phyloP scores from a whole-genome alignment of 30 jellyfish, hydroid and myxozoan genomes.

The Turritopsis dohrnii region DNA sequence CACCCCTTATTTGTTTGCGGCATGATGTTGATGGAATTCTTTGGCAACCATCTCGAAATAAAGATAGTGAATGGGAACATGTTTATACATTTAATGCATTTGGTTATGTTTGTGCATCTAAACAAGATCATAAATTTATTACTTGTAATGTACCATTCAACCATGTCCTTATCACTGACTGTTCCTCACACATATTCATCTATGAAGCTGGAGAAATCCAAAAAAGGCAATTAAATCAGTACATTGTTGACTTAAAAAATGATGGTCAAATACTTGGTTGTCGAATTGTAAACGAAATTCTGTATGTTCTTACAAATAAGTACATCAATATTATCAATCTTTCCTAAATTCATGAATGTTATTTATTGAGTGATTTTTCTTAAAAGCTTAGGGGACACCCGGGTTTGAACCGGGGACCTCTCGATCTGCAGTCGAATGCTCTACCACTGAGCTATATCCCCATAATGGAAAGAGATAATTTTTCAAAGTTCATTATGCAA shows the following conservation, averaged over 20 bases:
- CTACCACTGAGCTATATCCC: slow-evolving; percentile 25
- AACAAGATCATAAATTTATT: slow-evolving; percentile 78
- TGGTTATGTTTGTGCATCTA: slow-evolving; percentile 94
- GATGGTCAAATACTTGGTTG: slow-evolving; percentile 64
- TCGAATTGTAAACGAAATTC: slow-evolving; percentile 33
- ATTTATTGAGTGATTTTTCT: background rate
- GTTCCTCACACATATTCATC: slow-evolving; percentile 52
- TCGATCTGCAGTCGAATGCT: slow-evolving; percentile 25
- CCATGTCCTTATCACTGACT: slow-evolving; percentile 79
- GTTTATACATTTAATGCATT: slow-evolving; percentile 75
- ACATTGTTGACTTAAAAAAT: slow-evolving; percentile 52
- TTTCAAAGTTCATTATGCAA: background rate
- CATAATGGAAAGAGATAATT: background rate
- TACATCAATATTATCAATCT: slow-evolving; percentile 43
- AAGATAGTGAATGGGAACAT: slow-evolving; percentile 64
- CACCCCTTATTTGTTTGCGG: slow-evolving; percentile 64
- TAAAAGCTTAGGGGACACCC: slow-evolving; percentile 15
- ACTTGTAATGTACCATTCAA: slow-evolving; percentile 41
- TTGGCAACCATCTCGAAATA: slow-evolving; percentile 63
- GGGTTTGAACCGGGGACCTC: slow-evolving; percentile 25
- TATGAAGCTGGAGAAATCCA: slow-evolving; percentile 44
- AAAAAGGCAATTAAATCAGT: slow-evolving; percentile 54
- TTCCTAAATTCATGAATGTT: slow-evolving; percentile 5
- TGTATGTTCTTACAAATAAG: slow-evolving; percentile 55
- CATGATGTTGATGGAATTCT: slow-evolving; percentile 95